Base-by-base conservation (phyloP, 2,113 vertebrate genomes). In the Ageneiosus marmoratus region DNA sequence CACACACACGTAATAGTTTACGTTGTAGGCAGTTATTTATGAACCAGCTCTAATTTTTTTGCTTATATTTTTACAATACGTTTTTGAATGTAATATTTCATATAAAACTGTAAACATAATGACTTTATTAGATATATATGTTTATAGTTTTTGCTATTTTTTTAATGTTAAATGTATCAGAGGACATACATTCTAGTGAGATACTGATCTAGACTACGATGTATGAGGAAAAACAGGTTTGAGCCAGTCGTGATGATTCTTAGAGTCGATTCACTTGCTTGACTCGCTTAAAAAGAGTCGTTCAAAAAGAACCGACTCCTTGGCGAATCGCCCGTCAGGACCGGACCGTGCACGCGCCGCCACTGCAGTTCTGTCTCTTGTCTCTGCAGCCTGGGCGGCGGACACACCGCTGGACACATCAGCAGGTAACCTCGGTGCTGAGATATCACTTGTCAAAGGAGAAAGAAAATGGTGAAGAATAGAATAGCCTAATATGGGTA, bases 361-460 rank as follows among this genome's bases (percentile, higher is more conserved):
- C 4, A 32, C n/a, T 9, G n/a, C 15, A 8, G 16, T 6, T 8
- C 60, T n/a, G n/a, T 11, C 5, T 55, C 29, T 51, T 58, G 12
- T 44, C 11, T 60, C 22, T 27, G 13, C 34, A 41, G 13, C 55
- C 34, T 16, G 41, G 56, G n/a, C 41, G 6, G 41, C 2, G 77
- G 77, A 44, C 12, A n/a, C 53, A 60, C 22, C 56, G 41, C 56
- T 48, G 77, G 77, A 79, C 29, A n/a, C 77, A 34, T 24, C 29
- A 11, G 18, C 50, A 76, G 73, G 73, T 76, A 76, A 10, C 37
- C 13, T 34, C 4, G 29, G 9, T 73, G 48, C 48, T 4, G 8
- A 51, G 29, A 73, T 50, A 27, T 16, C 5, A n/a, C 1, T 41
- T 27, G 4, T 16, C 67, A n/a, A 34, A 32, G 0, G 10, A 37